Evolutionary conservation across 2,797 vertebrate species (phyloP).

Genomic region (Dromococcyx pavoninus): DNA sequence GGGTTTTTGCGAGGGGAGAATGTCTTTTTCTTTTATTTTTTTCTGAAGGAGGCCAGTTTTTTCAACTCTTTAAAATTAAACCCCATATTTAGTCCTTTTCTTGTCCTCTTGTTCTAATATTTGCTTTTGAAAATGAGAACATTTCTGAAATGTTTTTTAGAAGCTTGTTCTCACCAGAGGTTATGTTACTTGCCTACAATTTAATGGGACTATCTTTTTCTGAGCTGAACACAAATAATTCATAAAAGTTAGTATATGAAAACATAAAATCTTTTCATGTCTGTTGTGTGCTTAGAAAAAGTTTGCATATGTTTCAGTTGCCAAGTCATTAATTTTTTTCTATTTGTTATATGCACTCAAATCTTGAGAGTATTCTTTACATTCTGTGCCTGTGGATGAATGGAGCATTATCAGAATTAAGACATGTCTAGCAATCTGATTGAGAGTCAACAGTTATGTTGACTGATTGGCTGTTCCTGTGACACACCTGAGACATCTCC

Average conservation of each 20-base stretch:
- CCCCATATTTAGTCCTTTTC: not conserved
- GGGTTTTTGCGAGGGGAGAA: rapidly evolving
- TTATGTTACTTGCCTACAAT: not conserved
- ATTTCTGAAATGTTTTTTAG: not conserved
- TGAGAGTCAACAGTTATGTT: not conserved
- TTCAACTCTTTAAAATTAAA: not conserved
- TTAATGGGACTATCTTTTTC: not conserved
- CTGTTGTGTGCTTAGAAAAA: not conserved
- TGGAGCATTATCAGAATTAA: not conserved
- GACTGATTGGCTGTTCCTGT: not conserved
- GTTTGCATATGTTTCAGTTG: rapidly evolving
- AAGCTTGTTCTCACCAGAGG: not conserved
- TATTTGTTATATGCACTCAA: not conserved
- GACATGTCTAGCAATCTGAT: not conserved
- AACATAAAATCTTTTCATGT: rapidly evolving
- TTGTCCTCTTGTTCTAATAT: not conserved
- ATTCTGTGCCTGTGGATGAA: not conserved
- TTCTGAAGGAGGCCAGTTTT: not conserved
- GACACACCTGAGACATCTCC: not conserved
- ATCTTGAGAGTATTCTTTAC: not conserved
- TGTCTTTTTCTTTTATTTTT: not conserved
- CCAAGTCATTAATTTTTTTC: not conserved
- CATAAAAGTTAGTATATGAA: not conserved
- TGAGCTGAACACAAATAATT: not conserved
- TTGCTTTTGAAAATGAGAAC: not conserved